These are phyloP conservation scores for Synergus itoensis DNA, from an alignment of 2,888 invertebrate species.

Conservation along the genomic window DNA sequence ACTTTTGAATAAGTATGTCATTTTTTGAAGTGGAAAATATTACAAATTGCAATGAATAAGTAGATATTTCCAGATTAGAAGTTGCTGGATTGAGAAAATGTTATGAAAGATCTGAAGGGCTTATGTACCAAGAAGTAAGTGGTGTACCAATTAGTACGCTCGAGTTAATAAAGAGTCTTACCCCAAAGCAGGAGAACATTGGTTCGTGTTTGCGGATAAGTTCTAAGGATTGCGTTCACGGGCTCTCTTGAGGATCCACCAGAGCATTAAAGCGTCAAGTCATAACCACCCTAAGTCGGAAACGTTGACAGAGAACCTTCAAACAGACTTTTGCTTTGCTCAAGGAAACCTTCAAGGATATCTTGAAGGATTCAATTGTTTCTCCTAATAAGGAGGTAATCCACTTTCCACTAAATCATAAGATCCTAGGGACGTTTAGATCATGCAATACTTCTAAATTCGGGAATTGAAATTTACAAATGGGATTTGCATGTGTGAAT, in stretches of 20 bases:
- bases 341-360: constrained; percentile 64
- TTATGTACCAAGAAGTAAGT: constrained; percentile 21
- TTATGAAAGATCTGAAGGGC: not conserved
- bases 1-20: no score
- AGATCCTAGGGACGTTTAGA: not conserved
- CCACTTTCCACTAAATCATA: not conserved
- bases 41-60: not conserved
- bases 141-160: constrained; percentile 23
- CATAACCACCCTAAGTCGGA: constrained; percentile 47
- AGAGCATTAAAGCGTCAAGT: constrained; percentile 58
- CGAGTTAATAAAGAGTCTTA: constrained; percentile 37
- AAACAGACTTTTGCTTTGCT: constrained; percentile 68
- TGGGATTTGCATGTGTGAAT: no score
- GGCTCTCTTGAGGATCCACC: constrained; percentile 49
- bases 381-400: not conserved
- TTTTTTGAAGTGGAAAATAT: not conserved
- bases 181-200: constrained; percentile 35
- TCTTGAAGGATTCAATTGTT: constrained; percentile 37
- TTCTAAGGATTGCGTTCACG: constrained; percentile 35
- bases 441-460: not conserved
- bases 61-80: not conserved
- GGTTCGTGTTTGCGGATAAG: constrained; percentile 36
- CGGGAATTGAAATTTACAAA: not conserved
- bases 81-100: not conserved
- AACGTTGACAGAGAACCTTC: constrained; percentile 53